phyloP scores from a whole-genome alignment of 2,888 invertebrate genomes.

The Choreutis nemorana region DNA sequence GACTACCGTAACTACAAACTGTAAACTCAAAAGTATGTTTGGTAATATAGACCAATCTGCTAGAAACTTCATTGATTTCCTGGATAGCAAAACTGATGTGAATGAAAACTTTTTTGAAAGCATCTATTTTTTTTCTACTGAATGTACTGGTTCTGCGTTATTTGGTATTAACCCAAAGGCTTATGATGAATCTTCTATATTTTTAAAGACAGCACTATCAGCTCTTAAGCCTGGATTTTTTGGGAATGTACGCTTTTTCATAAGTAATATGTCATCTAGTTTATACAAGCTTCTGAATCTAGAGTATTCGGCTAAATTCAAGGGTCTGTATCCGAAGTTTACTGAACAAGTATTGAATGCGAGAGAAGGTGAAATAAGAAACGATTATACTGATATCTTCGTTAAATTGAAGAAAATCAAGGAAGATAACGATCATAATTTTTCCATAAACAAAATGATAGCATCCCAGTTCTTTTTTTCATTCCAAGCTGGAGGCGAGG shows the following conservation, averaged over 20 bases:
- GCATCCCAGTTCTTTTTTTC: conserved; percentile 54
- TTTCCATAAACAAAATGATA: conserved; percentile 31
- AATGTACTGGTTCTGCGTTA: conserved; percentile 37
- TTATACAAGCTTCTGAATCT: conserved; percentile 23
- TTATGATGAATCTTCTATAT: conserved; percentile 36
- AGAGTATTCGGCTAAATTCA: conserved; percentile 28
- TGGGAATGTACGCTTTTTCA: conserved; percentile 9
- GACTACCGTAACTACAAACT: conserved; percentile 38
- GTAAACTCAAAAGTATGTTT: conserved; percentile 45
- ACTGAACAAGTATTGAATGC: conserved; percentile 27
- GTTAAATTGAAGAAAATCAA: too few relatives aligned
- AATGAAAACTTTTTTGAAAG: conserved; percentile 23
- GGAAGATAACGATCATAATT: conserved; percentile 27
- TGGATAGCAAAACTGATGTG: conserved; percentile 20
- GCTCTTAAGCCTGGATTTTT: too few relatives aligned
- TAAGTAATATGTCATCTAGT: conserved; percentile 20
- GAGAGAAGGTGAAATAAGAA: conserved; percentile 18
- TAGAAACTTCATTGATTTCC: conserved; percentile 26
- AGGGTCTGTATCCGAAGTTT: conserved; percentile 33
- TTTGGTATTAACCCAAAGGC: conserved; percentile 44
- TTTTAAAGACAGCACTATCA: too few relatives aligned
- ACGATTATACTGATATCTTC: conserved; percentile 42
- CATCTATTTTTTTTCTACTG: conserved; percentile 32
- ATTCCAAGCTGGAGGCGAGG: conserved; percentile 49
- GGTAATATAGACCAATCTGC: conserved; percentile 32